Evolutionary conservation across 1,140 invertebrate species (phyloP).

Genomic region (Ptiloglossa arizonensis): DNA sequence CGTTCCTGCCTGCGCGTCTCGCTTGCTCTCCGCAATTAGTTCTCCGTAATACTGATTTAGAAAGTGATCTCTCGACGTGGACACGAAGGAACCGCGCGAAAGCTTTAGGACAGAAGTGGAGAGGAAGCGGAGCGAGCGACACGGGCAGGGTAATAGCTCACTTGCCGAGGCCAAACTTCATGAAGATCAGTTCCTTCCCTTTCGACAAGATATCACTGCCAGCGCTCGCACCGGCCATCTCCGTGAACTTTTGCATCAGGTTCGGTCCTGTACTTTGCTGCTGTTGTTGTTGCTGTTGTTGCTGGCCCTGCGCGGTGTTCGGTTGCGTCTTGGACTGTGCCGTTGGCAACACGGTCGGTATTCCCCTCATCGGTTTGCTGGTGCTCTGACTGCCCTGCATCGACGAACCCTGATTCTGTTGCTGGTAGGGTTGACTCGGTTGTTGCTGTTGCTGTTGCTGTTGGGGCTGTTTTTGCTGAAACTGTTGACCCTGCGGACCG

Average conservation of each 20-base stretch:
- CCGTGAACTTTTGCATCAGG: slow-evolving; percentile 91
- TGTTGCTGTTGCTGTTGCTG: slow-evolving; percentile 70
- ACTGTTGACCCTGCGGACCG: slow-evolving; percentile 67
- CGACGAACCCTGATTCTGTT: slow-evolving; percentile 69
- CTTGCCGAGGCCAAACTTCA: slow-evolving; percentile 92
- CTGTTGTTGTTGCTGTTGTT: slow-evolving; percentile 77
- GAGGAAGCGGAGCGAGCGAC: slow-evolving; percentile 41
- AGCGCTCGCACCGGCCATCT: slow-evolving; percentile 88
- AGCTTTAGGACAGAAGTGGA: neutral
- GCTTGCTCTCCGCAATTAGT: slow-evolving; percentile 3
- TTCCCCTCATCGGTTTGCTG: slow-evolving; percentile 80
- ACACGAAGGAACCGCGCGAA: neutral
- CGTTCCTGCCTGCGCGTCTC: slow-evolving; percentile 39
- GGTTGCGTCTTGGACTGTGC: slow-evolving; percentile 79
- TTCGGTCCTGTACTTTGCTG: slow-evolving; percentile 83
- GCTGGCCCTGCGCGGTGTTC: slow-evolving; percentile 73
- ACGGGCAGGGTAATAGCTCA: slow-evolving; percentile 66
- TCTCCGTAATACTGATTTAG: slow-evolving; percentile 24
- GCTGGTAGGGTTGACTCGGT: slow-evolving; percentile 58
- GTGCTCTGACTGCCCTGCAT: slow-evolving; percentile 63
- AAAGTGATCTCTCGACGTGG: neutral
- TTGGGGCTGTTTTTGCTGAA: slow-evolving; percentile 75
- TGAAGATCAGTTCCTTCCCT: slow-evolving; percentile 94
- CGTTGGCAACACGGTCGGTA: slow-evolving; percentile 85
- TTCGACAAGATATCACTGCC: slow-evolving; percentile 93